Conservation (phyloP, 2,113 vertebrate genomes). For the Aix galericulata region DNA sequence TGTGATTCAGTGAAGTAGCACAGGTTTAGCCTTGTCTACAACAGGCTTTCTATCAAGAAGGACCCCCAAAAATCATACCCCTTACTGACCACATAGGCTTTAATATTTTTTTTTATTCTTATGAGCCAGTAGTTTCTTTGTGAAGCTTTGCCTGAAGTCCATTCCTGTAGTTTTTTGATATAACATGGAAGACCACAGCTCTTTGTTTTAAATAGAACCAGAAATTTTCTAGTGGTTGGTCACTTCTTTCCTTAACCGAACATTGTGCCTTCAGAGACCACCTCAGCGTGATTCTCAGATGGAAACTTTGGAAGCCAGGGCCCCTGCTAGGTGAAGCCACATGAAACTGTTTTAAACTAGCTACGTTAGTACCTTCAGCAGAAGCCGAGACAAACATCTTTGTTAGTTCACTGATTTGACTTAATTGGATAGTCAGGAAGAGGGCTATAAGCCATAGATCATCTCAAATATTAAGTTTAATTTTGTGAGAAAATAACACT, state of each 20-base stretch:
- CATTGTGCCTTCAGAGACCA: background rate
- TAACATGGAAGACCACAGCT: background rate
- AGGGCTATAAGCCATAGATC: conserved; percentile 61
- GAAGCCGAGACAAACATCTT: background rate
- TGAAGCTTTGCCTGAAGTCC: conserved; percentile 1
- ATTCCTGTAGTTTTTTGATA: background rate
- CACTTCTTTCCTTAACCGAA: background rate
- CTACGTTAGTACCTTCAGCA: background rate
- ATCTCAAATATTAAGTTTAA: conserved; percentile 74
- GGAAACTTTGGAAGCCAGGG: background rate
- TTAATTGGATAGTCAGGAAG: conserved; percentile 59
- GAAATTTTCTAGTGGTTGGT: background rate
- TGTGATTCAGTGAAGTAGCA: background rate
- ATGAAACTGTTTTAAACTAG: background rate
- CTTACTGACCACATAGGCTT: background rate
- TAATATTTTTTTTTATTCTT: conserved; percentile 21
- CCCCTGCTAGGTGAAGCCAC: background rate
- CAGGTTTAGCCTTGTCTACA: background rate
- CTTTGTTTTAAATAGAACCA: background rate
- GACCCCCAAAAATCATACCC: background rate
- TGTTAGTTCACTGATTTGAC: conserved; percentile 77
- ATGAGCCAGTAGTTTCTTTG: background rate
- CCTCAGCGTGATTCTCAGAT: background rate
- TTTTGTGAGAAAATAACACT: conserved; percentile 78
- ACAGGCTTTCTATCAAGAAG: background rate